Evolutionary conservation across 2,113 vertebrate genomes (phyloP), one percentile per base, ranked within the genome.

Genomic region (Bubo bubo): DNA sequence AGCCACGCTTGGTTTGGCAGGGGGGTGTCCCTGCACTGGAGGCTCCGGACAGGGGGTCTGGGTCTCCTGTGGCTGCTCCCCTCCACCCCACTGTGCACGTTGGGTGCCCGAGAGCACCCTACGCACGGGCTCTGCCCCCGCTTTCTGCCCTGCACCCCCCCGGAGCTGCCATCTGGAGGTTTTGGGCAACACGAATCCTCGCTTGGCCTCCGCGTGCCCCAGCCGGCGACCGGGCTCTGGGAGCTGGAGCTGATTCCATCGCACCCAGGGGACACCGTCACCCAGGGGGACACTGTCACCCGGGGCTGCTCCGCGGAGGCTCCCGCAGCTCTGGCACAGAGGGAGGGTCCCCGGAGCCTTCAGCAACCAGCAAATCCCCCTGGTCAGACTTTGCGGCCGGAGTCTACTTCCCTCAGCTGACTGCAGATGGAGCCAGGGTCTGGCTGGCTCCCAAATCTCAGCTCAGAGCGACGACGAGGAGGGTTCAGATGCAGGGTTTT

Each of bases 361-460:
- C 67, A 22, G 82, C 45, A 24, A 52, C 30, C 19, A 45, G 24
- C 50, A 53, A 52, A 60, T 18, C 9, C 6, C 50, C 26, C 2
- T 1, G 4, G 2, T 49, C n/a, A 7, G 59, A 6, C 2, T 1
- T 8, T 18, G 43, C 43, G 5, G 62, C 91, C 9, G 5, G 52
- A 11, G 27, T 45, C 58, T 28, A 56, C 47, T 95, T 95, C 88
- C 89, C 86, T 76, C 32, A 0, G 19, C 68, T 10, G 88, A 92
- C 88, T 95, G 95, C 86, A 95, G 95, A 90, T 92, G 94, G 95
- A 96, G 94, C 95, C 95, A 87, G 77, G 95, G 53, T 63, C 95
- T 90, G 94, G 68, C 86, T 35, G 77, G 45, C 72, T 84, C 68
- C 90, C 3, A 0, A 41, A 50, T 52, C 58, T 77, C 50, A 7